Conservation (phyloP, 2,888 invertebrate species). For the Drosophila parthenogenetica region DNA sequence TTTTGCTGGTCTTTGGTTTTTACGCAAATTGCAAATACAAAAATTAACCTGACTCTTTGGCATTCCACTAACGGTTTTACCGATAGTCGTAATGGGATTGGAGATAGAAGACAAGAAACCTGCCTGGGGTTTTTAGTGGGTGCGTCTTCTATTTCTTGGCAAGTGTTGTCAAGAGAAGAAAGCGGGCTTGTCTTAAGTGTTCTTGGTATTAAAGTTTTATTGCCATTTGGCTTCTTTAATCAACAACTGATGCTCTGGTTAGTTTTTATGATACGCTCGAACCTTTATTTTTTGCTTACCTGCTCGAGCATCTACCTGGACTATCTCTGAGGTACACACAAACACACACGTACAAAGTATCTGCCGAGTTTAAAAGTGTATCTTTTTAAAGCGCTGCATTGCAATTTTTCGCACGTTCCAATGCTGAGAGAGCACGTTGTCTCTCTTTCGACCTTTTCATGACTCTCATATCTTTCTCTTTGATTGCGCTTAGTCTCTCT, state of each 20-base stretch:
- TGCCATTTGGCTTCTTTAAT: constrained; percentile 31
- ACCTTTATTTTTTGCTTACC: constrained; percentile 32
- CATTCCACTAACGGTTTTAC: constrained; percentile 9
- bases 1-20: constrained; percentile 21
- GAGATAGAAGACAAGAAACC: constrained; percentile 2
- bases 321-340: neutral
- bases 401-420: constrained; percentile 70
- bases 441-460: constrained; percentile 35
- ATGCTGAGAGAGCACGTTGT: constrained; percentile 21
- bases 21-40: constrained; percentile 30
- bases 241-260: constrained; percentile 25
- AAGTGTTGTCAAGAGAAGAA: constrained; percentile 11
- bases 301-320: constrained; percentile 40
- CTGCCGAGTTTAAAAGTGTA: neutral
- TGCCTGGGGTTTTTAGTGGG: neutral
- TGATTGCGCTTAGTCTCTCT: constrained; percentile 6
- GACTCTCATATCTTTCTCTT: constrained; percentile 13
- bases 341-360: constrained; percentile 2
- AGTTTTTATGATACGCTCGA: constrained; percentile 10
- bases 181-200: constrained; percentile 28
- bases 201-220: constrained; percentile 23
- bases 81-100: constrained; percentile 19
- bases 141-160: constrained; percentile 14
- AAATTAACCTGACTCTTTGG: constrained; percentile 21
- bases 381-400: constrained; percentile 49